Percentiles rank a stretch among this genome's conserved stretches.
Evolutionary conservation across 2,888 invertebrate genomes (phyloP).

Genomic region (Agriotes lineatus): DNA sequence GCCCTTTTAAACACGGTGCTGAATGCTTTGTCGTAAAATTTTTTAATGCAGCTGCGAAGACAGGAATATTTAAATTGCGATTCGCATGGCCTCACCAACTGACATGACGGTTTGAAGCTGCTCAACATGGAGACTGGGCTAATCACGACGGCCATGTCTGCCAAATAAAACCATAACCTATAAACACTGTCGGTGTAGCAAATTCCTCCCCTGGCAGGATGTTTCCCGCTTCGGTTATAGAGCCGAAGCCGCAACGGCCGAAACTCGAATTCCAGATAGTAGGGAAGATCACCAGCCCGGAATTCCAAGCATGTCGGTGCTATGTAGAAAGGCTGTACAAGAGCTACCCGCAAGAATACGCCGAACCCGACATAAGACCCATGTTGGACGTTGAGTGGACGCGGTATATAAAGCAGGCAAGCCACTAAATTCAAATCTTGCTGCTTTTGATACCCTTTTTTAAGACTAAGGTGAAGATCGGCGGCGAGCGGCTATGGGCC

Average conservation of each 20-base stretch:
- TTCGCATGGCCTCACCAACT: neutral
- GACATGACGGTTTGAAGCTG: no score
- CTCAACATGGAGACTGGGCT: no score
- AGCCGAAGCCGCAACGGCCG: conserved; percentile 24
- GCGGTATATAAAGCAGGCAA: conserved; percentile 57
- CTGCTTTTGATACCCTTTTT: neutral
- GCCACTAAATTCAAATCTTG: no score
- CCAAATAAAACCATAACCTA: no score
- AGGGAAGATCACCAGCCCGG: conserved; percentile 57
- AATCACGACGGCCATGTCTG: no score
- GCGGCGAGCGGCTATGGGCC: conserved; percentile 66
- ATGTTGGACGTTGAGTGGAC: conserved; percentile 63
- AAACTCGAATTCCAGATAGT: conserved; percentile 55
- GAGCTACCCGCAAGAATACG: conserved; percentile 57
- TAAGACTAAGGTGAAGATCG: conserved; percentile 62
- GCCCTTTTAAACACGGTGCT: conserved; percentile 35
- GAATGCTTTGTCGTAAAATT: conserved; percentile 25
- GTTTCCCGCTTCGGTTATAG: no score
- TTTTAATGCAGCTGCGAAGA: conserved; percentile 20
- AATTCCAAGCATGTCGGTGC: conserved; percentile 61
- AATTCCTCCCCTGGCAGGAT: no score
- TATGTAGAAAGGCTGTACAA: conserved; percentile 55
- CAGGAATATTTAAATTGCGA: conserved; percentile 9
- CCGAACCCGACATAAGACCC: conserved; percentile 57
- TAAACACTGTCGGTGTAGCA: no score